Base-by-base conservation (phyloP, 2,797 vertebrate genomes). In the Nothura maculosa region DNA sequence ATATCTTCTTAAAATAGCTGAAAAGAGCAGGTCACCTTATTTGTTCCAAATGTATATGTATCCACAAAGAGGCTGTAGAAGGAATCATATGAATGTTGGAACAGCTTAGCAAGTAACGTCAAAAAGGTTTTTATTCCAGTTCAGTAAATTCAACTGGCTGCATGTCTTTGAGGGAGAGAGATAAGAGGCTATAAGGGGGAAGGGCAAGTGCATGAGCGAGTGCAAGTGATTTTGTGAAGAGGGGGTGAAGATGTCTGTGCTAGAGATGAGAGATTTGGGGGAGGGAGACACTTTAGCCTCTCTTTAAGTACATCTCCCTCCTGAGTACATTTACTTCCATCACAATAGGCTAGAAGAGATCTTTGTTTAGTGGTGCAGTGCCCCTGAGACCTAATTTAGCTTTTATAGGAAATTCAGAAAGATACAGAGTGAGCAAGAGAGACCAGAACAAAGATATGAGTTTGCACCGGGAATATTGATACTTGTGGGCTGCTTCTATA, bases 311-410 rank as follows among this genome's bases (percentile, higher is more conserved):
- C 87, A 89, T 97, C 77, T 97, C 88, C 87, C 95, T 97, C 95
- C 96, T 92, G 96, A 97, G 96, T 96, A 88, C 95, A 92, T 98
- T 97, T 98, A 93, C 97, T 97, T 97, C 96, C 92, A 95, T 97
- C 92, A 97, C 96, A 98, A 96, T 96, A 97, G 96, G 92, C 96
- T 91, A 96, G 97, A 95, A 96, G 92, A 97, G 96, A 97, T 97
- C 97, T 96, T 98, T 97, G 96, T 97, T 97, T 97, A 94, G 97
- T 96, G 89, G 91, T 96, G 96, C 95, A 78, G 95, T 96, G 95
- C 96, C 94, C 96, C 97, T 94, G 97, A 97, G 97, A 98, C 93
- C 96, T 97, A 98, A 98, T 98, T 98, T 98, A 98, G 97, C 97
- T 97, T 98, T 98, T 97, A 97, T 94, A 97, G 96, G 92, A 98